phyloP scores from a whole-genome alignment of 2,888 invertebrate species.

The Elmis aenea region DNA sequence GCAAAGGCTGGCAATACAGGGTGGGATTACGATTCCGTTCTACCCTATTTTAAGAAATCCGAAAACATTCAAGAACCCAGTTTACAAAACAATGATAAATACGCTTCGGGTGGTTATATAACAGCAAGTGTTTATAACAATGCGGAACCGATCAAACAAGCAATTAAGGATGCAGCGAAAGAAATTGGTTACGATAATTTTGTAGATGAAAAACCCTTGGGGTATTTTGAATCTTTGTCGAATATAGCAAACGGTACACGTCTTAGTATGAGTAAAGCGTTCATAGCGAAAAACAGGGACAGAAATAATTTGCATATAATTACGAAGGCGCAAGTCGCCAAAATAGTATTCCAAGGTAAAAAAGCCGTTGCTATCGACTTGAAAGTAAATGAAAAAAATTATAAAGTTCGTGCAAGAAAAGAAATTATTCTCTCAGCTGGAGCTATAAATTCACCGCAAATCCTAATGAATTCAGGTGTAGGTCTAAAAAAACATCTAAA shows the following conservation, averaged over 20 bases:
- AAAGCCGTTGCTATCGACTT: slow-evolving; percentile 45
- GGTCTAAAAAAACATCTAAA: slow-evolving; percentile 42
- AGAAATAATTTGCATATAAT: slow-evolving; percentile 55
- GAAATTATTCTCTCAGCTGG: slow-evolving; percentile 55
- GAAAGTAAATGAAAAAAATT: slow-evolving; percentile 23
- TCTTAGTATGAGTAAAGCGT: slow-evolving; percentile 43
- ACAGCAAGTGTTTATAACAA: slow-evolving; percentile 2
- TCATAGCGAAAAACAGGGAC: slow-evolving; percentile 45
- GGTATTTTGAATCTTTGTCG: slow-evolving; percentile 23
- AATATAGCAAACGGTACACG: slow-evolving; percentile 40
- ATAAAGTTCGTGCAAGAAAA: slow-evolving; percentile 41
- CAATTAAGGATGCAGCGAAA: slow-evolving; percentile 15
- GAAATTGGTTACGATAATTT: too few relatives aligned
- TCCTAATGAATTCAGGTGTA: slow-evolving; percentile 56
- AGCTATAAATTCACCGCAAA: slow-evolving; percentile 58
- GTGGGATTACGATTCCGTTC: slow-evolving; percentile 76
- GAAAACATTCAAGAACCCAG: slow-evolving; percentile 77
- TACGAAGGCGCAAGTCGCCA: slow-evolving; percentile 52
- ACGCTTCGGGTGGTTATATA: slow-evolving; percentile 13
- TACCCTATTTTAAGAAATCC: slow-evolving; percentile 78
- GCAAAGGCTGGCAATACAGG: slow-evolving; percentile 74
- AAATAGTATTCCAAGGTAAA: slow-evolving; percentile 29
- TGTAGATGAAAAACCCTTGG: slow-evolving; percentile 57
- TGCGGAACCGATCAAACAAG: slow-evolving; percentile 9
- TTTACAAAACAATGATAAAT: too few relatives aligned